Evolutionary conservation across 2,113 vertebrate species (phyloP).

Genomic region (Sisor rabdophorus): DNA sequence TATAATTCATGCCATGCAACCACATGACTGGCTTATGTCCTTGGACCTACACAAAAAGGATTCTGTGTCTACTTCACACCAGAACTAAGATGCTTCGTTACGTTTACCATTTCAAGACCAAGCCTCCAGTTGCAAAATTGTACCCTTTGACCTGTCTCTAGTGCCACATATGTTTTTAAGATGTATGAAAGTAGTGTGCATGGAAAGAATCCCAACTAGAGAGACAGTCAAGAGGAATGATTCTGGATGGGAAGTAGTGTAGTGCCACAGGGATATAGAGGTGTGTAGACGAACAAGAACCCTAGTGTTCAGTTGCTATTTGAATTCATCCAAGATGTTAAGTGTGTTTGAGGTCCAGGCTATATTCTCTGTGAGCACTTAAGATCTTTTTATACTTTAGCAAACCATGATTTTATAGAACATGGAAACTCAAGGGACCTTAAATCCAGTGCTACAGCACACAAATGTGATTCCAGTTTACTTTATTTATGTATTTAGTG

Average conservation of each 20-base stretch:
- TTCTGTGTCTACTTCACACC: not conserved
- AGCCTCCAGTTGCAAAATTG: not conserved
- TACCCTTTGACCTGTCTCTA: not conserved
- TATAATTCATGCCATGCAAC: not conserved
- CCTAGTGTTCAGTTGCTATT: not conserved
- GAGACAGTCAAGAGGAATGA: not conserved
- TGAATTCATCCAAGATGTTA: not conserved
- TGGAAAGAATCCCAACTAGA: not conserved
- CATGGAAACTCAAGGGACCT: too few species aligned
- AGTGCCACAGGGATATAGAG: not conserved
- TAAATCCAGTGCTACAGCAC: too few species aligned
- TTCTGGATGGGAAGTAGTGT: not conserved
- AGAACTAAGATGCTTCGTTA: not conserved
- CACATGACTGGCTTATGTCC: not conserved
- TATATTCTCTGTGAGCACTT: not conserved
- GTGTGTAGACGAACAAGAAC: not conserved
- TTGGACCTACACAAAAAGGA: not conserved
- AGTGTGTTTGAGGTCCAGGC: not conserved
- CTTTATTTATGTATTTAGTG: too few species aligned
- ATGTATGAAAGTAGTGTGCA: not conserved
- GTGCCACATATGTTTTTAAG: not conserved
- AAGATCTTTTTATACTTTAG: not conserved
- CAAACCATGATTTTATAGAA: not conserved
- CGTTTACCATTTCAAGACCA: not conserved
- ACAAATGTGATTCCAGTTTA: too few species aligned